A percentile compares a stretch with the other conserved stretches of the same genome.
These are phyloP conservation scores for Menidia menidia DNA, from an alignment of 2,797 vertebrate genomes.

Conservation along the genomic window DNA sequence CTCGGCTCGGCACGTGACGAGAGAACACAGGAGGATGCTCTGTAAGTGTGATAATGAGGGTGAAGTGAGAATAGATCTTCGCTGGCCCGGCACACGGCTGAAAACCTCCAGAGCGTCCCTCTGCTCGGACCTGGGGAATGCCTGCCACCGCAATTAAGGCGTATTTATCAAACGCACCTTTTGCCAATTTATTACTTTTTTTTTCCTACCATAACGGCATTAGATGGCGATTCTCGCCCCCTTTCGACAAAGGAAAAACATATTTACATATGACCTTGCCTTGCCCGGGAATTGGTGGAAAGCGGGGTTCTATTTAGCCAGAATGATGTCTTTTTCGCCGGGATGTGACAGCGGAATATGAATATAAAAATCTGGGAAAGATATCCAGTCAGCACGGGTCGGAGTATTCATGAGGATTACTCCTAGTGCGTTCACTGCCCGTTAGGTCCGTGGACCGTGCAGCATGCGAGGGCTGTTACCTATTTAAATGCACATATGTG, in stretches of 20 bases:
- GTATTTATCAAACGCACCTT: conserved; percentile 69
- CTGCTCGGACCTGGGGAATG: conserved; percentile 48
- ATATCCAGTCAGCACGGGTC: conserved; percentile 59
- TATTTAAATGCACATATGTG: conserved; percentile 21
- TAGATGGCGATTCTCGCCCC: conserved; percentile 37
- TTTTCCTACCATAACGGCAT: conserved; percentile 51
- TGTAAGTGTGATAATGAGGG: conserved; percentile 32
- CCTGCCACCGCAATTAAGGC: conserved; percentile 14
- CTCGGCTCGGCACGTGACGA: conserved; percentile 15
- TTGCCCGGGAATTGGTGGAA: conserved; percentile 52
- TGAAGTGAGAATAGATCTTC: conserved; percentile 26
- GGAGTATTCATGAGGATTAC: conserved; percentile 68
- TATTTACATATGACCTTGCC: conserved; percentile 79
- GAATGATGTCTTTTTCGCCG: conserved; percentile 62
- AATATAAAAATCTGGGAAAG: conserved; percentile 69
- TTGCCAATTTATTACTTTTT: conserved; percentile 54
- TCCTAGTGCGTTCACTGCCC: conserved; percentile 67
- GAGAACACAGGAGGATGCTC: conserved; percentile 16
- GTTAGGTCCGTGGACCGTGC: conserved; percentile 43
- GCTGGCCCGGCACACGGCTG: not conserved
- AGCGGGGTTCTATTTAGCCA: not conserved
- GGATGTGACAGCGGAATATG: conserved; percentile 75
- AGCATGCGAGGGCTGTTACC: conserved; percentile 29
- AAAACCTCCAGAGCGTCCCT: conserved; percentile 39
- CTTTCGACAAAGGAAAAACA: conserved; percentile 47